A percentile compares a stretch with the other conserved stretches of the same genome.
Evolutionary conservation across 2,797 vertebrate species (phyloP).

Genomic region (Sebastes hubbsi): DNA sequence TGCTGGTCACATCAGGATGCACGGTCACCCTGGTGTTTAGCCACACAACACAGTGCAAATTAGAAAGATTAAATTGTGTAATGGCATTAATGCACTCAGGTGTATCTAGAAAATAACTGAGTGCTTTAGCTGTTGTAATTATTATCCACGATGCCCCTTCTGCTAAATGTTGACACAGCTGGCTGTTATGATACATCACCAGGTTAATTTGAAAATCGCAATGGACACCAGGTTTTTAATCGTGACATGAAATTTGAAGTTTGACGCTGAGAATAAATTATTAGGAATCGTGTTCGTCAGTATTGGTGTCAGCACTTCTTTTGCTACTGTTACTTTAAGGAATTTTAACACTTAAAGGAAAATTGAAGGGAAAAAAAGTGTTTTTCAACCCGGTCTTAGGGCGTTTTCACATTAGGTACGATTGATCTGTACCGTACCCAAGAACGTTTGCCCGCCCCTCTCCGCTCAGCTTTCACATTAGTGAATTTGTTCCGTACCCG

Average conservation of each 20-base stretch:
- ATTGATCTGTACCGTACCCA: no score
- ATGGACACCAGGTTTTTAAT: not conserved
- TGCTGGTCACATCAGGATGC: constrained; percentile 28
- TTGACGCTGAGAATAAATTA: no score
- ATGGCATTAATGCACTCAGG: constrained; percentile 34
- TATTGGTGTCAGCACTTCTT: not conserved
- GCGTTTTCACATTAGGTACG: no score
- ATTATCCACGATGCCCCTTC: constrained; percentile 5
- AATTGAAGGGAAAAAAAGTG: not conserved
- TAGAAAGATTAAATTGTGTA: constrained; percentile 43
- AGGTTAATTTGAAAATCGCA: not conserved
- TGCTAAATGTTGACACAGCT: not conserved
- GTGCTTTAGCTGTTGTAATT: constrained; percentile 17
- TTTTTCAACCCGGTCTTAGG: not conserved
- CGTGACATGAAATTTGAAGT: no score
- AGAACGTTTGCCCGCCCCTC: no score
- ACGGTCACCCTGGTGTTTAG: constrained; percentile 15
- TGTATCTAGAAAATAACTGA: constrained; percentile 23
- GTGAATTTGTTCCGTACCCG: no score
- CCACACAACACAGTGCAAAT: constrained; percentile 38
- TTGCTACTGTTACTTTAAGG: not conserved
- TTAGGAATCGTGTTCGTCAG: no score
- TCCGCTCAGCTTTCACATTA: no score
- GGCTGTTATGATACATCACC: not conserved
- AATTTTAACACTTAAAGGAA: not conserved